Evolutionary conservation across 2,797 vertebrate species (phyloP).

Genomic region (Hyperoplus lanceolatus): DNA sequence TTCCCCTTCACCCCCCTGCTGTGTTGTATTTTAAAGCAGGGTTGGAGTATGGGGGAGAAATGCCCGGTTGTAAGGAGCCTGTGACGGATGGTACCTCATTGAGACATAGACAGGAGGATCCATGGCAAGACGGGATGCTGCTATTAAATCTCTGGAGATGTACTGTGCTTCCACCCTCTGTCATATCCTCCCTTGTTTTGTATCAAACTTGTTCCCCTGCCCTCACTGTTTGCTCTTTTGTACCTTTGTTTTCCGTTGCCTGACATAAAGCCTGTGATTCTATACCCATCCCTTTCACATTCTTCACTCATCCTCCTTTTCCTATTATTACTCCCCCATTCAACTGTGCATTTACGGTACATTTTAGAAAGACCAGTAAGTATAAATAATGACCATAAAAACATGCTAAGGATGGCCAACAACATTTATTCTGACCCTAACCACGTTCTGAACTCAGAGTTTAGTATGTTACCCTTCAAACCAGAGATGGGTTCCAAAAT

Average conservation of each 20-base stretch:
- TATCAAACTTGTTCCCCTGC: constrained; percentile 30
- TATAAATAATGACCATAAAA: constrained; percentile 5
- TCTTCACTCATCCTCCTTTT: constrained; percentile 18
- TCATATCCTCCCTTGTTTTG: constrained; percentile 26
- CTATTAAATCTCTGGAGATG: constrained; percentile 73
- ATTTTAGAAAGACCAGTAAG: neutral
- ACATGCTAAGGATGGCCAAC: neutral
- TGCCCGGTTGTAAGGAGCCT: constrained; percentile 56
- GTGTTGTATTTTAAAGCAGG: constrained; percentile 25
- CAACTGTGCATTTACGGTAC: neutral
- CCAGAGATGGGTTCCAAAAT: no score
- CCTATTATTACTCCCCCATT: neutral
- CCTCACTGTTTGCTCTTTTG: constrained; percentile 29
- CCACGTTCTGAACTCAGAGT: no score
- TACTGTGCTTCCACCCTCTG: constrained; percentile 42
- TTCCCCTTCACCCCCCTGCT: neutral
- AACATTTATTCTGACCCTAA: no score
- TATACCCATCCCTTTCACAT: constrained; percentile 4
- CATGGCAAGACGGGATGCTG: constrained; percentile 57
- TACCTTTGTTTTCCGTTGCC: neutral
- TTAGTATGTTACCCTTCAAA: no score
- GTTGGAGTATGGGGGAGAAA: constrained; percentile 40
- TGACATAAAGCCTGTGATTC: constrained; percentile 22
- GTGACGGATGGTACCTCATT: constrained; percentile 71
- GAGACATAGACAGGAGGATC: constrained; percentile 67